phyloP scores from a whole-genome alignment of 2,888 invertebrate genomes.

The Molanna angustata region DNA sequence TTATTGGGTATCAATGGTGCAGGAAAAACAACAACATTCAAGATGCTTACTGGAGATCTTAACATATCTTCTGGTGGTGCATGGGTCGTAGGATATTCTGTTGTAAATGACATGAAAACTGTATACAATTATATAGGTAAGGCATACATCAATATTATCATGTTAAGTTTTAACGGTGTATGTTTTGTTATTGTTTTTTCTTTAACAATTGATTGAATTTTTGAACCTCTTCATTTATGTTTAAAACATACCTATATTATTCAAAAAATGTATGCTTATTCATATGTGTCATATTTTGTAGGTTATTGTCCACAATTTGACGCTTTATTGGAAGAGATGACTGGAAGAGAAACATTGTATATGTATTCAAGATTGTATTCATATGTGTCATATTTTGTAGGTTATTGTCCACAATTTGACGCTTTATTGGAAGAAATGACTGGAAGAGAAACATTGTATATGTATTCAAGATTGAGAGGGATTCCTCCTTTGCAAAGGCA shows the following conservation, averaged over 20 bases:
- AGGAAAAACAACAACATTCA: conserved; percentile 86
- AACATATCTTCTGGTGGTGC: conserved; percentile 67
- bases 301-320: conserved; percentile 79
- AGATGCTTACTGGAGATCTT: conserved; percentile 86
- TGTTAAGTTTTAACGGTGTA: neutral
- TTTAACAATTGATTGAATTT: too few species aligned
- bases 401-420: conserved; percentile 77
- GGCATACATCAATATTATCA: conserved; percentile 14
- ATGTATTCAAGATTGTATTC: too few species aligned
- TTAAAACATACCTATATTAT: neutral
- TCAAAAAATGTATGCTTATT: neutral
- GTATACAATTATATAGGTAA: conserved; percentile 62
- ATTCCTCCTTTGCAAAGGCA: conserved; percentile 44
- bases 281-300: too few species aligned
- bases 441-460: conserved; percentile 64
- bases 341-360: conserved; percentile 65
- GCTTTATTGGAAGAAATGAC: conserved; percentile 69
- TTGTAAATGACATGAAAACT: conserved; percentile 53
- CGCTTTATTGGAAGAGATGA: conserved; percentile 67
- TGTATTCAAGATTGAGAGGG: conserved; percentile 66
- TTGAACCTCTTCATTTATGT: too few species aligned
- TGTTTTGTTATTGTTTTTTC: too few species aligned
- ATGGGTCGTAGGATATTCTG: conserved; percentile 59
- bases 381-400: conserved; percentile 38
- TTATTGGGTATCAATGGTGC: conserved; percentile 83